phyloP scores from a whole-genome alignment of 1,140 invertebrate species.

The Trachymyrmex cornetzi region DNA sequence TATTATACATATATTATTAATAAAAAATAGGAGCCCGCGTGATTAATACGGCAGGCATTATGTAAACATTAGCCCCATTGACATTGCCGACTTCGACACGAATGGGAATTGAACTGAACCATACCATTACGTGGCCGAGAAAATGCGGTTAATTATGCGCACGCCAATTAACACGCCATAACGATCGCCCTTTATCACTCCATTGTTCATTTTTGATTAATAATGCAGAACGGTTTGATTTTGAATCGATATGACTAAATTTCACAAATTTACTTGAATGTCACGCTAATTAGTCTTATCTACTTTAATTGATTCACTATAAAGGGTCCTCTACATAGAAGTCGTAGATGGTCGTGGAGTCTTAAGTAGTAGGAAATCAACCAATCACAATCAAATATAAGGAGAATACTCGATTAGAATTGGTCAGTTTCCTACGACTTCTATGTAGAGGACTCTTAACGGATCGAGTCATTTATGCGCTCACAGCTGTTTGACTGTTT shows the following conservation, averaged over 20 bases:
- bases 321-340: no score
- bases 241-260: not conserved
- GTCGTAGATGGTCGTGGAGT: no score
- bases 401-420: no score
- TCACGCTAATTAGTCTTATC: slow-evolving; percentile 15
- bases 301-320: slow-evolving; percentile 32
- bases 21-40: not conserved
- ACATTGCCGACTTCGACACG: slow-evolving; percentile 4
- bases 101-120: slow-evolving; percentile 16
- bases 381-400: no score
- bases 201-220: slow-evolving; percentile 29
- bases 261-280: not conserved
- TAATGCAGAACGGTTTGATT: slow-evolving; percentile 11
- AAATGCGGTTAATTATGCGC: slow-evolving; percentile 54
- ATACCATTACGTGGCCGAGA: slow-evolving; percentile 1
- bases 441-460: no score
- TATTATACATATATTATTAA: not conserved
- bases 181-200: slow-evolving; percentile 2
- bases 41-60: not conserved
- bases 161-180: slow-evolving; percentile 33
- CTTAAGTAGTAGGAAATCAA: no score
- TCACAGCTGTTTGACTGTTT: not conserved
- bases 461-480: not conserved
- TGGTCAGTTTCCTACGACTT: no score
- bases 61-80: not conserved